Evolutionary conservation across 2,113 vertebrate genomes (phyloP).

Genomic region (Lophochroa leadbeateri): DNA sequence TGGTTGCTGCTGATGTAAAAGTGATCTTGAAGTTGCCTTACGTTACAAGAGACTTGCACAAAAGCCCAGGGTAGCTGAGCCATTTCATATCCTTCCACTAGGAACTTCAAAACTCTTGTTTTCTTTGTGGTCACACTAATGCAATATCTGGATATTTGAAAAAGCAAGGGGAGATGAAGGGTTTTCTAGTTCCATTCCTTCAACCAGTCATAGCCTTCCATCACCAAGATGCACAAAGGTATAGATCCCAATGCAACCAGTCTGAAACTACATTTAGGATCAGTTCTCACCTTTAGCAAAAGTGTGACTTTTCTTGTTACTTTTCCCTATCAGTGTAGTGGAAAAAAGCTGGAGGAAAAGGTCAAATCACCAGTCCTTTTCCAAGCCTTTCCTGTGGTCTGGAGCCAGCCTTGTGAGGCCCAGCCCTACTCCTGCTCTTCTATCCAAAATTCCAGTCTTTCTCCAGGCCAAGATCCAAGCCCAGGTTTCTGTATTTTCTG

Average conservation of each 20-base stretch:
- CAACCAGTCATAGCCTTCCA: not conserved
- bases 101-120: not conserved
- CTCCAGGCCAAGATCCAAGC: not conserved
- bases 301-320: not conserved
- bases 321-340: not conserved
- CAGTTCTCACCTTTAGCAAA: not conserved
- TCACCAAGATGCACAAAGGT: not conserved
- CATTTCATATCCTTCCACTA: not conserved
- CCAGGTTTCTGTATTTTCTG: not conserved
- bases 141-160: not conserved
- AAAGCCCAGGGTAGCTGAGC: not conserved
- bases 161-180: accelerated
- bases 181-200: not conserved
- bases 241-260: not conserved
- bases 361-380: not conserved
- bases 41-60: not conserved
- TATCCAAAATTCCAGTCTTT: not conserved
- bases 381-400: not conserved
- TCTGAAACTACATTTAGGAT: not conserved
- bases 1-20: not conserved
- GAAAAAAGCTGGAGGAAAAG: not conserved
- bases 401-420: not conserved
- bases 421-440: not conserved
- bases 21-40: not conserved
- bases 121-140: not conserved